Base-by-base conservation (phyloP, 2,113 vertebrate genomes). In the Tachysurus fulvidraco region DNA sequence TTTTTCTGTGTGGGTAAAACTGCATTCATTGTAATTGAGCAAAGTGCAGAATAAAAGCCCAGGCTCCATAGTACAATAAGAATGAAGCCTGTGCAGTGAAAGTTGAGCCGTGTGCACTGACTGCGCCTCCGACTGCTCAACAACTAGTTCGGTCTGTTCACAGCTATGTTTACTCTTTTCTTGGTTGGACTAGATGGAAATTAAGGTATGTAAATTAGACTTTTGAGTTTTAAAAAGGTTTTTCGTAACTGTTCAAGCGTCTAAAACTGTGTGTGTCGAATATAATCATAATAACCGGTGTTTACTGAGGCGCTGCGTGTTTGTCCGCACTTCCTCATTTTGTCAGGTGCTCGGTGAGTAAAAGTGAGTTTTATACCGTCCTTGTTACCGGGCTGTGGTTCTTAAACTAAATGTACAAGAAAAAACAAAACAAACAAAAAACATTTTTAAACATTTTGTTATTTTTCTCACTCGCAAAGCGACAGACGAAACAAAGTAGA, bases 101-200 rank as follows among this genome's bases (percentile, higher is more conserved):
- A 86, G 78, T 8, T 86, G 65, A 86, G 65, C 64, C 77, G 85
- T 28, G 30, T 73, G 83, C 52, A 84, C 41, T 46, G 11, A 84
- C 41, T 46, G 11, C 78, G 21, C 78, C 55, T 41, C 78, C 30
- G 52, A 23, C 28, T 59, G 8, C 36, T 19, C 55, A 59, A 60
- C 46, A 85, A 79, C 59, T 67, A 28, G 84, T 79, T 86, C 23
- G 64, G 78, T 71, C 64, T 86, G 36, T 60, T 71, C 77, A 14
- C 16, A 55, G 52, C 85, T 73, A 57, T 30, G 28, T 30, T 73
- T 73, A 36, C 23, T 30, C 23, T n/a, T 41, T 30, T n/a, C 23
- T 3, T 23, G 23, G 13, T 21, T 19, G 30, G 23, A 28, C 85
- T 57, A 55, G 71, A 65, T 81, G 78, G 77, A 81, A 57, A 71